A percentile compares a stretch with the other conserved stretches of the same genome.
Conservation (phyloP, 2,888 invertebrate genomes). For the Antheraea yamamai region DNA sequence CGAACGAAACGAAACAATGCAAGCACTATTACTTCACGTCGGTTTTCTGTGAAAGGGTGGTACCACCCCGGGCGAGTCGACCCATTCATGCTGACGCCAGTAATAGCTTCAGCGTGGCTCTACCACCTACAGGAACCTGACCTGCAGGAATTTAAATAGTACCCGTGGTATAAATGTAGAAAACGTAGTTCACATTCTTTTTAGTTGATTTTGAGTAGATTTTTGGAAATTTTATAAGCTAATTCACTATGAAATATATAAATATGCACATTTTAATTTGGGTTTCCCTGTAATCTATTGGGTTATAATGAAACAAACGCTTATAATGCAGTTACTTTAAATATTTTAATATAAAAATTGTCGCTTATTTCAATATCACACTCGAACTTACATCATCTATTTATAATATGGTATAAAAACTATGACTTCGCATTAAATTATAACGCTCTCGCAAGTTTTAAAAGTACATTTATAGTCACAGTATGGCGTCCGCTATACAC, state of each 20-base stretch:
- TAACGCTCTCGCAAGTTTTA: constrained; percentile 75
- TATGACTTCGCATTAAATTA: constrained; percentile 81
- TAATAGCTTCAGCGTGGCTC: too few relatives aligned
- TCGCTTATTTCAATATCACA: constrained; percentile 81
- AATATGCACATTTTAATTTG: not conserved
- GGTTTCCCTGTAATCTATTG: not conserved
- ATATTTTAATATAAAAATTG: constrained; percentile 78
- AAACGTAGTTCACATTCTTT: not conserved
- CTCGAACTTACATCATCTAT: constrained; percentile 82
- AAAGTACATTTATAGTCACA: constrained; percentile 73
- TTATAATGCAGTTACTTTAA: constrained; percentile 49
- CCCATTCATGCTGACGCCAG: too few relatives aligned
- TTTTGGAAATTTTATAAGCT: not conserved
- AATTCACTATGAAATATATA: not conserved
- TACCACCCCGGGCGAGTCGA: too few relatives aligned
- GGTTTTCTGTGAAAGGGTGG: too few relatives aligned
- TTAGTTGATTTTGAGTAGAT: not conserved
- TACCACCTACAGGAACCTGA: too few relatives aligned
- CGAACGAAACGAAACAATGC: too few relatives aligned
- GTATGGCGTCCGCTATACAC: constrained; percentile 71
- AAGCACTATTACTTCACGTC: too few relatives aligned
- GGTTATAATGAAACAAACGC: constrained; percentile 34
- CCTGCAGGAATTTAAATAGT: not conserved
- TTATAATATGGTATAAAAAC: constrained; percentile 81
- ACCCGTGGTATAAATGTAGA: not conserved